phyloP scores from a whole-genome alignment of 2,888 invertebrate genomes.

The Tenthredo notha region DNA sequence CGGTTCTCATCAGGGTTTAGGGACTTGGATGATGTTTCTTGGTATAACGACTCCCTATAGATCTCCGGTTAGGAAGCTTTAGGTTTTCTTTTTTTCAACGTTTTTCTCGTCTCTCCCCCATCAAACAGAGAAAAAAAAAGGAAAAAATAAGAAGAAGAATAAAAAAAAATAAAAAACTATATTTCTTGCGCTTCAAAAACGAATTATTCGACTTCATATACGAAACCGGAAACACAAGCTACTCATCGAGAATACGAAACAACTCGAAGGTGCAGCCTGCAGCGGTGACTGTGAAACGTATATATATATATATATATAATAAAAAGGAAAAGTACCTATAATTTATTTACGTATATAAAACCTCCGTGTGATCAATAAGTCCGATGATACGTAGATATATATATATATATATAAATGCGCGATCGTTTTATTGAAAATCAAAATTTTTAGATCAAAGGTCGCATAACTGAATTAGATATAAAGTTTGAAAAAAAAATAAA shows the following conservation, averaged over 20 bases:
- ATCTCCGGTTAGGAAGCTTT: constrained; percentile 8
- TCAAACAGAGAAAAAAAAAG: not conserved
- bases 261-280: not conserved
- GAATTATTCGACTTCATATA: not conserved
- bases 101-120: not conserved
- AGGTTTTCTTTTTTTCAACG: not conserved
- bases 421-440: not conserved
- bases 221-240: constrained; percentile 25
- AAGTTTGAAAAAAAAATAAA: too few relatives aligned
- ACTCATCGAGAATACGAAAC: constrained; percentile 27
- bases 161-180: not conserved
- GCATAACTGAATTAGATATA: not conserved
- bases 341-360: not conserved
- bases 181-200: constrained; percentile 28
- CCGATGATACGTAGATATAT: too few relatives aligned
- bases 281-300: constrained; percentile 7
- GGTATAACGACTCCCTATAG: not conserved
- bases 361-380: too few relatives aligned
- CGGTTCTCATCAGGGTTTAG: constrained; percentile 18
- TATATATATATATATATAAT: too few relatives aligned
- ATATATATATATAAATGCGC: not conserved
- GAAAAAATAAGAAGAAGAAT: not conserved
- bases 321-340: not conserved
- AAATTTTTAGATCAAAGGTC: not conserved
- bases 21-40: constrained; percentile 4